Conservation (phyloP, 2,888 invertebrate species). For the Acleris sparsana region DNA sequence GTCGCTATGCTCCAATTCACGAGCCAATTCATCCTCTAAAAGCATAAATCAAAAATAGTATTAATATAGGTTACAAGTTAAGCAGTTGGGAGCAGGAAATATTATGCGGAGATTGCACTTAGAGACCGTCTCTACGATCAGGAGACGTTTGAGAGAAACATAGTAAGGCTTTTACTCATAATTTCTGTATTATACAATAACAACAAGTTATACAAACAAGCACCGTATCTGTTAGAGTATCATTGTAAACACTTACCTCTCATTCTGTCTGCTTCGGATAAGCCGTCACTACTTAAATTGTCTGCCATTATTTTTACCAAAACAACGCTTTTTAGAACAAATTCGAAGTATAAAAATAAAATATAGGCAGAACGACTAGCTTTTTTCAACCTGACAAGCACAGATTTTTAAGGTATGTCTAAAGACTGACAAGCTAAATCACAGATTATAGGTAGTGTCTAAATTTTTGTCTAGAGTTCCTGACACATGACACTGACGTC, state of each 20-base stretch:
- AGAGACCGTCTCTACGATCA: too few relatives aligned
- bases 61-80: not conserved
- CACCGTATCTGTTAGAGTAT: not conserved
- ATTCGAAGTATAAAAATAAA: not conserved
- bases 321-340: not conserved
- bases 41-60: slow-evolving; percentile 34
- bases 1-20: slow-evolving; percentile 78
- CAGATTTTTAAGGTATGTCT: too few relatives aligned
- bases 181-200: not conserved
- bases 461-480: too few relatives aligned
- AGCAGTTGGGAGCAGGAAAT: not conserved
- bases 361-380: not conserved
- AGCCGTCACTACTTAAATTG: slow-evolving; percentile 61
- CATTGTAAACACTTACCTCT: slow-evolving; percentile 55
- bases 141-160: too few relatives aligned
- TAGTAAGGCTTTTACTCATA: too few relatives aligned
- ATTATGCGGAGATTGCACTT: too few relatives aligned
- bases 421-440: too few relatives aligned
- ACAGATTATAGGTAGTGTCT: too few relatives aligned
- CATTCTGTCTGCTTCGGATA: slow-evolving; percentile 70
- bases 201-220: not conserved
- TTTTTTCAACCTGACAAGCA: too few relatives aligned
- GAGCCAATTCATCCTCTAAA: slow-evolving; percentile 74
- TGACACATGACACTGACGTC: too few relatives aligned
- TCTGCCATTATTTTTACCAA: slow-evolving; percentile 58